Percentiles rank a stretch among this genome's conserved stretches.
These are phyloP conservation scores for Gadus macrocephalus DNA, from an alignment of 2,113 vertebrate genomes.

Conservation along the genomic window DNA sequence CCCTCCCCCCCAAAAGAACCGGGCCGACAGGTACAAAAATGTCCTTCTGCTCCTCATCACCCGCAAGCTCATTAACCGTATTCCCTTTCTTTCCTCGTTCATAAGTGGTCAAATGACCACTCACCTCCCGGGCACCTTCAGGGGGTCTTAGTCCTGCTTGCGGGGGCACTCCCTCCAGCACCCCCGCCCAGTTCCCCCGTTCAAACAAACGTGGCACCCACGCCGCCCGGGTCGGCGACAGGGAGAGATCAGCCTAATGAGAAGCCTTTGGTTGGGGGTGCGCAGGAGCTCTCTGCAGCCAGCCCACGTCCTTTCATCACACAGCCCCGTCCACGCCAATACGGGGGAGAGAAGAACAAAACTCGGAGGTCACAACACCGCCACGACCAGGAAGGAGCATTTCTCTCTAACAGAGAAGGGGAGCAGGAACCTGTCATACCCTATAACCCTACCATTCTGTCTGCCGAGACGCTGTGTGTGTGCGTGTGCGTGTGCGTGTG, in stretches of 20 bases:
- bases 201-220: slow-evolving; percentile 40
- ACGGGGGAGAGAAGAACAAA: slow-evolving; percentile 17
- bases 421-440: slow-evolving; percentile 20
- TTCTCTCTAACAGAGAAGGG: slow-evolving; percentile 20
- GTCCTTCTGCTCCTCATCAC: slow-evolving; percentile 38
- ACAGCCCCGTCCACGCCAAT: slow-evolving; percentile 15
- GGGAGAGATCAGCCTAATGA: slow-evolving; percentile 62
- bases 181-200: slow-evolving; percentile 24
- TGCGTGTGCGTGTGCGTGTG: not conserved
- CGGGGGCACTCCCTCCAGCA: slow-evolving; percentile 12
- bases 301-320: slow-evolving; percentile 18
- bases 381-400: slow-evolving; percentile 21
- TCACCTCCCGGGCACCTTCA: slow-evolving; percentile 24
- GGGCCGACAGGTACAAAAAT: slow-evolving; percentile 16
- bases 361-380: slow-evolving; percentile 16
- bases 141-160: slow-evolving; percentile 27
- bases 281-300: slow-evolving; percentile 4
- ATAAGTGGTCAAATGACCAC: slow-evolving; percentile 33
- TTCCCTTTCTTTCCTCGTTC: slow-evolving; percentile 29
- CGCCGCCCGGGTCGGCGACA: slow-evolving; percentile 25
- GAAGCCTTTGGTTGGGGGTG: slow-evolving; percentile 44
- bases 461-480: not conserved
- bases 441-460: slow-evolving; percentile 15
- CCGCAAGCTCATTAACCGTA: slow-evolving; percentile 51
- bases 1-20: not conserved